A percentile compares a stretch with the other conserved stretches of the same genome.
These are phyloP conservation scores for Aegotheles bennettii DNA, from an alignment of 2,113 vertebrate genomes.

Conservation along the genomic window DNA sequence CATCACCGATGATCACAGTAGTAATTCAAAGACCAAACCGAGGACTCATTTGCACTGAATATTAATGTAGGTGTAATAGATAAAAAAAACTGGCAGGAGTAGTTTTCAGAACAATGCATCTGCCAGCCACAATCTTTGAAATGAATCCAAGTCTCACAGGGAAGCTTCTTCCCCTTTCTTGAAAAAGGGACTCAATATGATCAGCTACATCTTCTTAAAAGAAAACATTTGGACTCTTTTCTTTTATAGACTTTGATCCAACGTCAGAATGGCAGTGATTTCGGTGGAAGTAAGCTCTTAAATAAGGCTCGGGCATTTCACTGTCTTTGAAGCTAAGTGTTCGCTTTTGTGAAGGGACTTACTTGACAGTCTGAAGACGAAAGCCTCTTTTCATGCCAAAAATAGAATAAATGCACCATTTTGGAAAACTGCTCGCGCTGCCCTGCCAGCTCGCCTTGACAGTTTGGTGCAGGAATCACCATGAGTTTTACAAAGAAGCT, in stretches of 20 bases:
- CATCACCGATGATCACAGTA: conserved; percentile 5
- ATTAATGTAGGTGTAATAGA: conserved; percentile 56
- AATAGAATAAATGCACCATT: conserved; percentile 15
- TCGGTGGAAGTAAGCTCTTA: conserved; percentile 15
- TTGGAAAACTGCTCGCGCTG: background rate
- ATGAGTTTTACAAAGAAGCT: background rate
- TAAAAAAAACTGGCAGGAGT: conserved; percentile 7
- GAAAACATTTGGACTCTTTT: conserved; percentile 24
- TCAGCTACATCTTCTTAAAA: conserved; percentile 34
- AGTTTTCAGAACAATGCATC: conserved; percentile 59
- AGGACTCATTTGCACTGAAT: conserved; percentile 40
- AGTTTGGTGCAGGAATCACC: background rate
- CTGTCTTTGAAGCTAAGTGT: conserved; percentile 1
- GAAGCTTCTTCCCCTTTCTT: conserved; percentile 21
- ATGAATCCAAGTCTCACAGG: conserved; percentile 47
- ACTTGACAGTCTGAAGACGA: conserved; percentile 12
- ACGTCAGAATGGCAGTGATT: background rate
- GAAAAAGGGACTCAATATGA: conserved; percentile 4
- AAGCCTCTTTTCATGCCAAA: conserved; percentile 32
- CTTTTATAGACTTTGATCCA: conserved; percentile 35
- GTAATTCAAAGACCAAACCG: conserved; percentile 36
- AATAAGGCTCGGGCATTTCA: conserved; percentile 1
- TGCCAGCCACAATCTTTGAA: conserved; percentile 47
- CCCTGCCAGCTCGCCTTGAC: background rate
- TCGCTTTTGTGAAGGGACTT: conserved; percentile 16